Percentiles rank a stretch among this genome's conserved stretches.
phyloP scores from a whole-genome alignment of 2,113 vertebrate species.

The Miniopterus natalensis region DNA sequence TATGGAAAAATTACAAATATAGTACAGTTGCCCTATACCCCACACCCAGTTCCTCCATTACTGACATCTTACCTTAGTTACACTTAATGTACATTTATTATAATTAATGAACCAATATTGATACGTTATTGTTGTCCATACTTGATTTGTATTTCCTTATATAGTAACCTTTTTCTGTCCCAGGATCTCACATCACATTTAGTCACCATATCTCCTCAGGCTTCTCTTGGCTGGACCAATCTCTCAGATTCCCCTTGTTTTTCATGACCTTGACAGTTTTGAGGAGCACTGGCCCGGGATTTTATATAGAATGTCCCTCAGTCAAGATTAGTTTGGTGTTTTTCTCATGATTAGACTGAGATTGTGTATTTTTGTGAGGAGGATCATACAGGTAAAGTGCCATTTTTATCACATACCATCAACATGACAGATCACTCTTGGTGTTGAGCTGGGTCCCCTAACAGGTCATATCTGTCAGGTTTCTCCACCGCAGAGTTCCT shows the following conservation, averaged over 20 bases:
- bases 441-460: neutral
- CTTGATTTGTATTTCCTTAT: neutral
- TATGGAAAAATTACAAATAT: neutral
- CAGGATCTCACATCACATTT: neutral
- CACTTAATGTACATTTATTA: neutral
- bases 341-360: neutral
- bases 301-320: neutral
- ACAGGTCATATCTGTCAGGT: neutral
- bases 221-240: neutral
- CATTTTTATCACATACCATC: neutral
- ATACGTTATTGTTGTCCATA: neutral
- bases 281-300: neutral
- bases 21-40: neutral
- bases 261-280: neutral
- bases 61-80: neutral
- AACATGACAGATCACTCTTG: accelerated
- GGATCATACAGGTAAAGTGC: neutral
- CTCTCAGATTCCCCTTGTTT: neutral
- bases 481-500: neutral
- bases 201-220: accelerated
- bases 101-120: neutral
- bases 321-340: neutral
- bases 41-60: neutral
- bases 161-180: neutral
- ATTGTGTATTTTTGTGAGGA: neutral